Base-by-base conservation (phyloP, 2,113 vertebrate genomes). In the Rhadina sibilatrix region DNA sequence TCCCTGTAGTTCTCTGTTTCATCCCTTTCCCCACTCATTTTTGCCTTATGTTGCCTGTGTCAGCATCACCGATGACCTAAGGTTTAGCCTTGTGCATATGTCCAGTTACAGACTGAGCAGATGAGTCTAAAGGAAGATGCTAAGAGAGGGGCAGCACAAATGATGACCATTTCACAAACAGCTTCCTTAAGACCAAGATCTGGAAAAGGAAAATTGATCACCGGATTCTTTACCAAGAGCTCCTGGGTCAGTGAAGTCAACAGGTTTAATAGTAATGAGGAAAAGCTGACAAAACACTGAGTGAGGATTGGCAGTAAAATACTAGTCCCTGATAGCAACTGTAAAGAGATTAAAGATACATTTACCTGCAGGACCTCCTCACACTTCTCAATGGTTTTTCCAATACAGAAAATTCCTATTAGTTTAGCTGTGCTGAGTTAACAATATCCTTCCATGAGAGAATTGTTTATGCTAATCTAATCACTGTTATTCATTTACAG, bases 51-150 rank as follows among this genome's bases (percentile, higher is more conserved):
- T 33, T 71, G 21, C 12, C 69, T 54, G 7, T 56, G 52, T 63
- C 74, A 91, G 60, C 20, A 25, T 42, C n/a, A 77, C 4, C 0
- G 0, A 38, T 54, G 27, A 65, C 23, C 37, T 19, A 28, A 54
- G 6, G 30, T 40, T 77, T 19, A 77, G 37, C 30, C 13, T 70
- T 57, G 42, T 78, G n/a, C 2, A 0, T 2, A 6, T 53, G 16
- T 19, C 40, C 4, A 11, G 5, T 8, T 40, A 42, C 0, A 3
- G 56, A 59, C 31, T 8, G 13, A 57, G 27, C 49, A 72, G 10
- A 31, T 3, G 6, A 49, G 49, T 80, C 40, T 77, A 57, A 76
- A 30, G 15, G 85, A 86, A 54, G 38, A 38, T 53, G 18, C 20
- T 42, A 33, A 15, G 19, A 49, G 38, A 59, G 47, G 20, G 65